These are phyloP conservation scores for Pollachius pollachius DNA, from an alignment of 2,113 vertebrate species.

Conservation along the genomic window DNA sequence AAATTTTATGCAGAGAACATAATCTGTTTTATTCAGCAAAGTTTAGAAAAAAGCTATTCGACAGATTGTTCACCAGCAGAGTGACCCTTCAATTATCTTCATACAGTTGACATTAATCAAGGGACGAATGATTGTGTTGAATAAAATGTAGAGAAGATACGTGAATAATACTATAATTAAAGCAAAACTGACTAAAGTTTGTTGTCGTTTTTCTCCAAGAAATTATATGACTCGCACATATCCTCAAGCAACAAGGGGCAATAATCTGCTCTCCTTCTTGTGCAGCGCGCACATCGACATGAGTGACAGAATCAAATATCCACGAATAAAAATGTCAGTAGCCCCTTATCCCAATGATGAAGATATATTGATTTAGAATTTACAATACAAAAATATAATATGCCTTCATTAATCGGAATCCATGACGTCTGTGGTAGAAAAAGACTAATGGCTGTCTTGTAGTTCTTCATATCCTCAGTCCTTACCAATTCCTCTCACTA, in stretches of 20 bases:
- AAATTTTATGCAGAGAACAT: too few species aligned
- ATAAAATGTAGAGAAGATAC: slow-evolving; percentile 30
- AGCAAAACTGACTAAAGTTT: slow-evolving; percentile 10
- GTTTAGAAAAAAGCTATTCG: background rate
- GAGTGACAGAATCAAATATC: slow-evolving; percentile 65
- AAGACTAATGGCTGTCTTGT: slow-evolving; percentile 53
- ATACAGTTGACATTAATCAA: slow-evolving; percentile 47
- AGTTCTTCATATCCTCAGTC: slow-evolving; percentile 42
- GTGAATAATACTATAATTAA: slow-evolving; percentile 26
- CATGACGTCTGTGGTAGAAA: slow-evolving; percentile 58
- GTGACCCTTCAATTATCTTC: slow-evolving; percentile 27
- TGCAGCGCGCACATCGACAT: slow-evolving; percentile 49
- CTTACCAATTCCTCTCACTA: slow-evolving; percentile 41
- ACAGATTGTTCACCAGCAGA: background rate
- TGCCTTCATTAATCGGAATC: slow-evolving; percentile 63
- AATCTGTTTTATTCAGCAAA: background rate
- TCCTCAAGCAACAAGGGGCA: slow-evolving; percentile 46
- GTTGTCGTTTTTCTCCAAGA: background rate
- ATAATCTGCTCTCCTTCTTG: slow-evolving; percentile 34
- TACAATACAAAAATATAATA: slow-evolving; percentile 80
- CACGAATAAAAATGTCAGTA: slow-evolving; percentile 73
- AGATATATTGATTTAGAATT: slow-evolving; percentile 73
- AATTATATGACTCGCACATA: slow-evolving; percentile 42
- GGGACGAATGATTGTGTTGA: slow-evolving; percentile 40
- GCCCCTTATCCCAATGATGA: slow-evolving; percentile 80